Percentiles rank a stretch among this genome's conserved stretches.
Evolutionary conservation across 2,113 vertebrate genomes (phyloP).

Genomic region (Triplophysa dalaica): DNA sequence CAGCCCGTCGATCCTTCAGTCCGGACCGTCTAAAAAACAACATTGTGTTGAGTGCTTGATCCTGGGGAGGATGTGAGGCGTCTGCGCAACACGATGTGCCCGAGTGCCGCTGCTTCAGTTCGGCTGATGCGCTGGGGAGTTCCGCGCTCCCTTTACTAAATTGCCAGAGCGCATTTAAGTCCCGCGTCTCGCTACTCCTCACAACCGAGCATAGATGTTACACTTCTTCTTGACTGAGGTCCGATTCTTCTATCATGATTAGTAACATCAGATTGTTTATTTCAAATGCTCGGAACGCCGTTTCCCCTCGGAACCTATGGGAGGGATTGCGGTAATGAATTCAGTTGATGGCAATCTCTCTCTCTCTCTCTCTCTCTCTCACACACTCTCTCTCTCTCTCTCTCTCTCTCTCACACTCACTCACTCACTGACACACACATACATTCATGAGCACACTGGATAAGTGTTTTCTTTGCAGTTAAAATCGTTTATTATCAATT

Average conservation of each 20-base stretch:
- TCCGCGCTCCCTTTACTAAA: conserved; percentile 41
- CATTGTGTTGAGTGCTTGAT: conserved; percentile 47
- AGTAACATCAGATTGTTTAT: conserved; percentile 63
- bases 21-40: conserved; percentile 8
- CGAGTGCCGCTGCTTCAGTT: conserved; percentile 35
- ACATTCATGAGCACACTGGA: conserved; percentile 41
- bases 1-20: conserved; percentile 10
- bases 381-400: too few relatives aligned
- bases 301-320: conserved; percentile 73
- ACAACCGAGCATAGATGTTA: conserved; percentile 50
- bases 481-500: too few relatives aligned
- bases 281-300: conserved; percentile 72
- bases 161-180: conserved; percentile 32
- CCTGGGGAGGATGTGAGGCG: conserved; percentile 52
- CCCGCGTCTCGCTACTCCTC: conserved; percentile 27
- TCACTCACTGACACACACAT: conserved; percentile 70
- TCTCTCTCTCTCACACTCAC: conserved; percentile 58
- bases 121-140: conserved; percentile 33
- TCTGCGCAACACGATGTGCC: conserved; percentile 32
- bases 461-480: neutral
- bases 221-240: conserved; percentile 50
- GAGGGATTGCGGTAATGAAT: conserved; percentile 85
- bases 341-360: conserved; percentile 71
- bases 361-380: conserved; percentile 58
- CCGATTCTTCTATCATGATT: conserved; percentile 65